Evolutionary conservation across 2,113 vertebrate species (phyloP).

Genomic region (Galeopterus variegatus): DNA sequence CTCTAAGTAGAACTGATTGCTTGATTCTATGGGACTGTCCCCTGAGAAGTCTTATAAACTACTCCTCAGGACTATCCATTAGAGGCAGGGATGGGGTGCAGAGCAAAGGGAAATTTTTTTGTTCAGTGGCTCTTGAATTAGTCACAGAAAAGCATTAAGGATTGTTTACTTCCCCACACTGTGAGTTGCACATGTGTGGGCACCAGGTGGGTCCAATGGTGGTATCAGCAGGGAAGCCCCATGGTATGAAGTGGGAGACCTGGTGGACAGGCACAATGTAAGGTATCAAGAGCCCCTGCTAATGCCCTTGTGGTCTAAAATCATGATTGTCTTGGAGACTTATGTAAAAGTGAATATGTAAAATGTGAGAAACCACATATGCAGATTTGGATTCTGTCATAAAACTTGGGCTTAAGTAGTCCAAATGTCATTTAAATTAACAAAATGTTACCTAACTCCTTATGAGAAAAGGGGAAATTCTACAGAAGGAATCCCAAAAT

Average conservation of each 20-base stretch:
- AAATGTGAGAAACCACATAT: neutral
- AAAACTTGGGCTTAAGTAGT: neutral
- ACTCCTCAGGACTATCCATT: neutral
- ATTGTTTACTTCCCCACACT: too few species aligned
- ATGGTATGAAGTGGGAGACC: neutral
- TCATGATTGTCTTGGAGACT: neutral
- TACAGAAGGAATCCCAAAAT: constrained; percentile 21
- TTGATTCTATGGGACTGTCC: neutral
- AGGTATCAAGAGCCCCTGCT: neutral
- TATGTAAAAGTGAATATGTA: neutral
- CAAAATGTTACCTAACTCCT: constrained; percentile 45
- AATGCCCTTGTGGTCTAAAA: neutral
- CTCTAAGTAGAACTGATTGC: neutral
- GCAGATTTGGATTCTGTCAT: constrained; percentile 16
- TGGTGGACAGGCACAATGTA: neutral
- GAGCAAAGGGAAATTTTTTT: neutral
- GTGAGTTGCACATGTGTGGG: neutral
- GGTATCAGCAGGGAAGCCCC: neutral
- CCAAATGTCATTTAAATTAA: constrained; percentile 65
- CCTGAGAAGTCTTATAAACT: neutral
- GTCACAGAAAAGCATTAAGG: neutral
- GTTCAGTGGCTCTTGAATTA: neutral
- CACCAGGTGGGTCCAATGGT: neutral
- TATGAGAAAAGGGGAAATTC: constrained; percentile 21
- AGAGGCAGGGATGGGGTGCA: neutral